Evolutionary conservation across 2,888 invertebrate genomes (phyloP).

Genomic region (Elegia similella): DNA sequence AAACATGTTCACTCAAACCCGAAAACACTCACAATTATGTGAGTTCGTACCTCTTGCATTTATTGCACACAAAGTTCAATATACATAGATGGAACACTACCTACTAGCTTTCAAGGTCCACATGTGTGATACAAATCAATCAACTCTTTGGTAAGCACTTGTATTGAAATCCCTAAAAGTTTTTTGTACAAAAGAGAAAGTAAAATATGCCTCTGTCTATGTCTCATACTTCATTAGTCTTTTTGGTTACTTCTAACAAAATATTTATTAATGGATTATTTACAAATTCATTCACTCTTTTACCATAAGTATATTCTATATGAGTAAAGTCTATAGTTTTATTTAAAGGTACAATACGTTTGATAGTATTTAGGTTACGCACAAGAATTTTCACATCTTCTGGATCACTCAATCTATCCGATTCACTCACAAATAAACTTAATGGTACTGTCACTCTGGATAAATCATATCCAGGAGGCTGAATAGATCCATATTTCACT

Average conservation of each 20-base stretch:
- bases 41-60: too few species aligned
- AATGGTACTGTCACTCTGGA: conserved; percentile 52
- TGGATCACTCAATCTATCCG: conserved; percentile 59
- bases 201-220: too few species aligned
- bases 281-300: conserved; percentile 49
- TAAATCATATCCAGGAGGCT: conserved; percentile 57
- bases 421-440: conserved; percentile 55
- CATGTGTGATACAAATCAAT: too few species aligned
- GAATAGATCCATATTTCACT: conserved; percentile 40
- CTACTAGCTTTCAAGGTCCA: too few species aligned
- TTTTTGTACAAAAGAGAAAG: too few species aligned
- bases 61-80: too few species aligned
- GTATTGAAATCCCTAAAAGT: too few species aligned
- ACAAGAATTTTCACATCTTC: conserved; percentile 47
- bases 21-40: neutral
- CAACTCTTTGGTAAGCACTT: too few species aligned
- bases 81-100: too few species aligned
- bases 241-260: conserved; percentile 27
- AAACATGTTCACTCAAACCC: neutral
- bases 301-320: conserved; percentile 65
- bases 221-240: neutral
- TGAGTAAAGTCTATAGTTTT: conserved; percentile 59
- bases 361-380: conserved; percentile 46
- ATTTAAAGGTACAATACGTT: conserved; percentile 45
- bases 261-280: conserved; percentile 52